phyloP scores from a whole-genome alignment of 1,140 invertebrate genomes.

The Trichomalopsis sarcophagae region DNA sequence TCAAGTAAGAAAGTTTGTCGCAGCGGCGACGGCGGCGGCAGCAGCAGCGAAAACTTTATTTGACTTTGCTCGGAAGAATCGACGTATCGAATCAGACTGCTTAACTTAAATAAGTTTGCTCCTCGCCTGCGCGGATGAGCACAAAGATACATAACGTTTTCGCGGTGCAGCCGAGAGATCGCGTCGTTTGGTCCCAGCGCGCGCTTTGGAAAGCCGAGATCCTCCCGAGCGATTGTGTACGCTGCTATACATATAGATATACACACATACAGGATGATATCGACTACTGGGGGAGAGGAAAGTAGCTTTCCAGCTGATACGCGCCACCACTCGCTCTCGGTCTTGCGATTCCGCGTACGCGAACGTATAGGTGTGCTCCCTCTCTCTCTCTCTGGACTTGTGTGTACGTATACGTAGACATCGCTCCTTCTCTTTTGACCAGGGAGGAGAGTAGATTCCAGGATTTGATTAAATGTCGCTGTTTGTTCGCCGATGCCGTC shows the following conservation, averaged over 20 bases:
- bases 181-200: slow-evolving; percentile 16
- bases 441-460: background rate
- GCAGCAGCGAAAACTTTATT: slow-evolving; percentile 56
- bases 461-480: slow-evolving; percentile 29
- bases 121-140: slow-evolving; percentile 27
- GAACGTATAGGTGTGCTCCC: background rate
- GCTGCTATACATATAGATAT: background rate
- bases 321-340: background rate
- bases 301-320: slow-evolving; percentile 6
- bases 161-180: background rate
- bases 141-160: slow-evolving; percentile 47
- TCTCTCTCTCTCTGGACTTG: background rate
- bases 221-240: slow-evolving; percentile 19
- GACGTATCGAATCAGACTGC: slow-evolving; percentile 64
- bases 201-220: slow-evolving; percentile 33
- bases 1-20: slow-evolving; percentile 55
- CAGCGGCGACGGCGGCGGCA: background rate
- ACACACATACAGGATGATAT: background rate
- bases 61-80: slow-evolving; percentile 57
- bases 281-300: background rate
- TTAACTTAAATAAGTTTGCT: slow-evolving; percentile 63
- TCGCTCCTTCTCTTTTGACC: background rate
- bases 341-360: background rate
- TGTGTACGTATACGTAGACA: background rate
- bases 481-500: background rate